A percentile compares a stretch with the other conserved stretches of the same genome.
These are phyloP conservation scores for Xanthia icteritia DNA, from an alignment of 2,888 invertebrate species.

Conservation along the genomic window DNA sequence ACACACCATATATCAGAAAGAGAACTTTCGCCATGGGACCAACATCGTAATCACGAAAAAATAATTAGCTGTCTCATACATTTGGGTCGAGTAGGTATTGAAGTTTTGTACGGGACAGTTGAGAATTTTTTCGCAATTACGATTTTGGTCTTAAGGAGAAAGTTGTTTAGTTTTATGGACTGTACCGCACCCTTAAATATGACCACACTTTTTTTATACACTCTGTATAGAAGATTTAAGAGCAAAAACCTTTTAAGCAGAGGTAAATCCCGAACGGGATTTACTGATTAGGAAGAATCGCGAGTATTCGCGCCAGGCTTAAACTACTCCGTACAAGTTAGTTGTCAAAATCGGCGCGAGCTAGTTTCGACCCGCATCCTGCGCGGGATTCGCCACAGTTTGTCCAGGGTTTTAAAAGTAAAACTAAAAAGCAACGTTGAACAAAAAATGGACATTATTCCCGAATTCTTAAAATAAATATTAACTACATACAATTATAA, in stretches of 20 bases:
- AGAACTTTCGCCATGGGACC: neutral
- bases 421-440: neutral
- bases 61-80: neutral
- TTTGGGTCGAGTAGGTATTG: too few species aligned
- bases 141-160: neutral
- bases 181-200: neutral
- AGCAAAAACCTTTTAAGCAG: neutral
- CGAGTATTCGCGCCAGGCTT: neutral
- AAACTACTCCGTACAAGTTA: neutral
- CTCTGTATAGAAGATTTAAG: too few species aligned
- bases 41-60: neutral
- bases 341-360: neutral
- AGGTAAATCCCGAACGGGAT: neutral
- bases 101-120: neutral
- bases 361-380: neutral
- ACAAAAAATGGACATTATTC: neutral
- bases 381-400: neutral
- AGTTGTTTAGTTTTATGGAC: neutral
- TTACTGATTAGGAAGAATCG: neutral
- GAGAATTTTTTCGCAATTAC: too few species aligned
- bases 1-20: neutral
- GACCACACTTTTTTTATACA: too few species aligned
- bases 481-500: neutral
- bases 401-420: neutral
- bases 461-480: slow-evolving; percentile 3